These are phyloP conservation scores for Seira sanloemensis DNA, from an alignment of 2,888 invertebrate species.

Conservation along the genomic window DNA sequence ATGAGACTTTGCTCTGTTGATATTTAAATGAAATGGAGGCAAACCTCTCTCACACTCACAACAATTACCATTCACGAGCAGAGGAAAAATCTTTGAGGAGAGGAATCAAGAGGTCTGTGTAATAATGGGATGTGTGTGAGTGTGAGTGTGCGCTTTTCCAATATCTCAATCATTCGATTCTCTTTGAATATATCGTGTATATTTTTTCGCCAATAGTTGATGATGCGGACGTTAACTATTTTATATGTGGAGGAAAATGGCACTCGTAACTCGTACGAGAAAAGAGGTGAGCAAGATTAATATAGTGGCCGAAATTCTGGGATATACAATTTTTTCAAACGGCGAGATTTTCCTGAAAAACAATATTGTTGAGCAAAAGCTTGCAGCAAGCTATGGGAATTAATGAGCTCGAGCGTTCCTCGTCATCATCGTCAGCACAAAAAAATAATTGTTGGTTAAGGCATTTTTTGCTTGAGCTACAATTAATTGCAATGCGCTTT, in stretches of 20 bases:
- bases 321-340: not conserved
- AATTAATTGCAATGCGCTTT: not conserved
- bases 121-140: not conserved
- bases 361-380: not conserved
- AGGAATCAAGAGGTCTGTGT: not conserved
- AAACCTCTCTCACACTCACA: conserved; percentile 7
- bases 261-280: not conserved
- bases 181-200: not conserved
- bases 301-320: too few species aligned
- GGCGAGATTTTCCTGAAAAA: not conserved
- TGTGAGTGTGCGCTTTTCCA: not conserved
- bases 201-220: not conserved
- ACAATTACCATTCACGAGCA: not conserved
- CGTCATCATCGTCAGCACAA: conserved; percentile 33
- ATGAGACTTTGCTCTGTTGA: not conserved
- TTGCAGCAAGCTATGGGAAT: not conserved
- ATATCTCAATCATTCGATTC: conserved; percentile 9
- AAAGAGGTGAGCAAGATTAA: not conserved
- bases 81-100: not conserved
- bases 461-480: conserved; percentile 33
- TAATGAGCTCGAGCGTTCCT: not conserved
- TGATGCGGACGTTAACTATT: not conserved
- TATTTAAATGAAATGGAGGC: conserved; percentile 9
- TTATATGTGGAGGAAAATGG: not conserved
- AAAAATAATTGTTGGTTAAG: conserved; percentile 56